Evolutionary conservation across 2,113 vertebrate species (phyloP).

Genomic region (Forbesichthys agassizii): DNA sequence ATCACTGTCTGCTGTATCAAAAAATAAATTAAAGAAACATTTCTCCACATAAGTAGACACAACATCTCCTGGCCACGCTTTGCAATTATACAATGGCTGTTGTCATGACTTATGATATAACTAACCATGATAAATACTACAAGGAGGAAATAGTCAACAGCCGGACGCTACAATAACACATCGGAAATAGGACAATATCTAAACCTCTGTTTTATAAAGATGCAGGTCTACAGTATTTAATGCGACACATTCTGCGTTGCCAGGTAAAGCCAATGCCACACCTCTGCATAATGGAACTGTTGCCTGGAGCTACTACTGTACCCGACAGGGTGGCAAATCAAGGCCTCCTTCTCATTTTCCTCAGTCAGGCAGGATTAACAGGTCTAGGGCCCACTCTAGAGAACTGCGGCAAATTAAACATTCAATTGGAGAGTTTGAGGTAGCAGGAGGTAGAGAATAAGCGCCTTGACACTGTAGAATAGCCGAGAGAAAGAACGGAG

Average conservation of each 20-base stretch:
- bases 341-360: not conserved
- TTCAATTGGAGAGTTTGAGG: not conserved
- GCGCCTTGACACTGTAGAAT: not conserved
- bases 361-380: not conserved
- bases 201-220: too few relatives aligned
- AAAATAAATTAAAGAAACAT: not conserved
- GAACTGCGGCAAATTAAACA: not conserved
- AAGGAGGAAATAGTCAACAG: not conserved
- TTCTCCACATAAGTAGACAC: not conserved
- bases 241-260: not conserved
- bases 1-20: too few relatives aligned
- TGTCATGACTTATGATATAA: too few relatives aligned
- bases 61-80: not conserved
- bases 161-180: too few relatives aligned
- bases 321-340: not conserved
- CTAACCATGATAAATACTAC: not conserved
- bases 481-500: not conserved
- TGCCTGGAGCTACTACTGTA: not conserved
- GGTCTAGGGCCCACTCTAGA: not conserved
- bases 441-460: conserved; percentile 1
- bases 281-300: conserved; percentile 3
- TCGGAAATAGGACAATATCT: not conserved
- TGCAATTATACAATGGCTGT: not conserved
- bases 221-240: not conserved
- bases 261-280: not conserved